Evolutionary conservation across 2,113 vertebrate genomes (phyloP).

Genomic region (Cochlearius cochlearius): DNA sequence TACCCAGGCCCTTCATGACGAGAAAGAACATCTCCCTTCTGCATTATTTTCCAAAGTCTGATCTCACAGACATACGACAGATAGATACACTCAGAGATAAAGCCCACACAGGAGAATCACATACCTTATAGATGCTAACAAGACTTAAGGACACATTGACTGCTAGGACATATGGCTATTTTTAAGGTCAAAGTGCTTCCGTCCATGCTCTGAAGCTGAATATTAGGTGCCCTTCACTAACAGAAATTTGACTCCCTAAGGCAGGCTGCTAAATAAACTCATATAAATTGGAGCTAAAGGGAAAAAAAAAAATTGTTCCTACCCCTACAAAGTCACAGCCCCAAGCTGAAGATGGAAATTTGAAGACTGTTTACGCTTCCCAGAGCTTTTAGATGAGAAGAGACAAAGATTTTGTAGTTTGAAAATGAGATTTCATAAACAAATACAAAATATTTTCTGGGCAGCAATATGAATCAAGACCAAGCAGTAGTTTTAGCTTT

Average conservation of each 20-base stretch:
- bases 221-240: not conserved
- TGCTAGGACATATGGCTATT: not conserved
- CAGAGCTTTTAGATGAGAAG: not conserved
- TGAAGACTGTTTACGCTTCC: not conserved
- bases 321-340: not conserved
- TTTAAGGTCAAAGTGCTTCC: not conserved
- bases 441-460: not conserved
- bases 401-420: not conserved
- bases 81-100: not conserved
- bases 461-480: not conserved
- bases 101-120: not conserved
- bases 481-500: not conserved
- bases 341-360: not conserved
- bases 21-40: not conserved
- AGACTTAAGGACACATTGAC: not conserved
- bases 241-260: not conserved
- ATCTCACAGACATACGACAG: not conserved
- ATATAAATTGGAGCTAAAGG: not conserved
- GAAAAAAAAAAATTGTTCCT: not conserved
- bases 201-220: not conserved
- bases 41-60: not conserved
- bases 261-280: not conserved
- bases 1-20: not conserved
- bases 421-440: not conserved
- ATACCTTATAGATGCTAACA: not conserved